These are phyloP conservation scores for Hypocryptadius cinnamomeus DNA, from an alignment of 2,113 vertebrate genomes.

Conservation along the genomic window DNA sequence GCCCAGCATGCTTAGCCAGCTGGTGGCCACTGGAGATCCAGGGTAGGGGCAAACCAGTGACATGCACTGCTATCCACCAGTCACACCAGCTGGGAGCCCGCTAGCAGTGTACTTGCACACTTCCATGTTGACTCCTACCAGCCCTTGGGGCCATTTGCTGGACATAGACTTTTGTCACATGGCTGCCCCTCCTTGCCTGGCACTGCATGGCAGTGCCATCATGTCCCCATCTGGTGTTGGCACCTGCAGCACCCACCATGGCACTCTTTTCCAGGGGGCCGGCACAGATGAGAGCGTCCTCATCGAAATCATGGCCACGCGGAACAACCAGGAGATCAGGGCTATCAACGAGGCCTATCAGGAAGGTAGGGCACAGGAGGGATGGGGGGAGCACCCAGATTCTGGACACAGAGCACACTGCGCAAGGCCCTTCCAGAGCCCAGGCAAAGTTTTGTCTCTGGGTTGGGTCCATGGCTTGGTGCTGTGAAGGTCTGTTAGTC, in stretches of 20 bases:
- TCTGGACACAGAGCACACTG: rapidly evolving
- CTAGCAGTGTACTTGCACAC: neutral
- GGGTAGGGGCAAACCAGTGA: neutral
- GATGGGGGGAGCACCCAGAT: rapidly evolving
- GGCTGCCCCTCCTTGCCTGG: neutral
- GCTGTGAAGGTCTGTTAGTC: neutral
- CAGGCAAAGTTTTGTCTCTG: neutral
- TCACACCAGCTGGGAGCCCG: neutral
- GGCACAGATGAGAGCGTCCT: conserved; percentile 91
- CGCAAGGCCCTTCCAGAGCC: neutral
- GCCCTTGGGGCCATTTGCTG: neutral
- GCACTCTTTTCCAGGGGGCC: conserved; percentile 73
- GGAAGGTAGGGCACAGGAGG: conserved; percentile 61
- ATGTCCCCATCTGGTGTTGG: neutral
- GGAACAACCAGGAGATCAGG: conserved; percentile 84
- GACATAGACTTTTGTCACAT: rapidly evolving
- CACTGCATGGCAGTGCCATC: rapidly evolving
- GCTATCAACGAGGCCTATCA: conserved; percentile 84
- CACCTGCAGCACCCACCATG: neutral
- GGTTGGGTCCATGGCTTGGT: neutral
- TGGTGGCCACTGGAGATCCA: neutral
- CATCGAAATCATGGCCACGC: conserved; percentile 90
- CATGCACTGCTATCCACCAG: neutral
- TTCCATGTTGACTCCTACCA: neutral
- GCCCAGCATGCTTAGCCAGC: neutral